Base-by-base conservation (phyloP, 2,888 invertebrate genomes). In the Tetragonula carbonaria region DNA sequence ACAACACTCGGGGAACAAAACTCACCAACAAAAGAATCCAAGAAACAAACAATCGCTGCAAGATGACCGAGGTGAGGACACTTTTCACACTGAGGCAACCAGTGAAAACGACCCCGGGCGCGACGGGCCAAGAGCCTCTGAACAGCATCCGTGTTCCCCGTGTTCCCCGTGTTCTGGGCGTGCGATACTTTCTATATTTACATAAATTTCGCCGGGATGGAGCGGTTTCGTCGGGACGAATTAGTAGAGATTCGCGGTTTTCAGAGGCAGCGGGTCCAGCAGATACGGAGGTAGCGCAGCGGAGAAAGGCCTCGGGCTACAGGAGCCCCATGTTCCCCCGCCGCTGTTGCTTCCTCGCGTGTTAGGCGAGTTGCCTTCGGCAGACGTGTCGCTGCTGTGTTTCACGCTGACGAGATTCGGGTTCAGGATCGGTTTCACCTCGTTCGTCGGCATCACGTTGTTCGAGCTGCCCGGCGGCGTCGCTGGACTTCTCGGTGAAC, bases 251-350 rank as follows among this genome's bases (percentile, higher is more conserved):
- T 94, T 94, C 84, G 94, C 94, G 82, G 94, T 94, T 86, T 94
- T 94, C 45, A 94, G 91, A 8, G 94, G 94, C 84, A 94, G 82
- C 62, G 94, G 94, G 82, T 94, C 94, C 28, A 94, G 91, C 38
- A 94, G 90, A 94, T 95, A 87, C 95, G 96, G 95, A 95, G 96
- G 92, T 96, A 96, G 66, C 95, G 96, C 86, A 95, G 96, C 90
- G 94, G 96, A 95, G 93, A 96, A 95, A 93, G 97, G 95, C 95
- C 97, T 93, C 90, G 97, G 95, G 95, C 97, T 95, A 95, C 97
- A 95, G 87, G 96, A 95, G 86, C 96, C 95, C 96, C 96, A 95
- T 59, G 89, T 68, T 85, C 95, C 95, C 1, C 90, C 94, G 93
- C 72, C 95, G 93, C 82, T 94, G 93, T 91, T 88, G 66, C 90